phyloP scores from a whole-genome alignment of 2,888 invertebrate genomes.

The Petrolisthes cinctipes region DNA sequence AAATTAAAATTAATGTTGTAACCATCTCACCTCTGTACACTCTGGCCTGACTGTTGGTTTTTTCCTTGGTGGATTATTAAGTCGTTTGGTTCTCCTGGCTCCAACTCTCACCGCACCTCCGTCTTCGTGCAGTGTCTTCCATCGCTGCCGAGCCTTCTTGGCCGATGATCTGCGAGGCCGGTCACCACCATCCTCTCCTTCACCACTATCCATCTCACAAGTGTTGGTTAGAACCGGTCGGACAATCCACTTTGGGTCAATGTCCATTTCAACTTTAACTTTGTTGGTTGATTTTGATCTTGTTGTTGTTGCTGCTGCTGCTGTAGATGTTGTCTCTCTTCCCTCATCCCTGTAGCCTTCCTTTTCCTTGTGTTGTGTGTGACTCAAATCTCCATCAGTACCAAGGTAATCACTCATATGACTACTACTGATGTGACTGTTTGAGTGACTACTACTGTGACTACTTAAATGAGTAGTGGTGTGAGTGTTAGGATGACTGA shows the following conservation, averaged over 20 bases:
- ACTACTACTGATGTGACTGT: too few species aligned
- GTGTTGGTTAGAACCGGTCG: neutral
- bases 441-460: too few species aligned
- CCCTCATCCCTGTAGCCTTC: neutral
- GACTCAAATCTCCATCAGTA: neutral
- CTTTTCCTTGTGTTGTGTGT: neutral
- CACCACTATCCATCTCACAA: neutral
- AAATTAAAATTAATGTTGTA: too few species aligned
- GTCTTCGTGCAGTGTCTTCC: conserved; percentile 44
- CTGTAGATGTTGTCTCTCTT: neutral
- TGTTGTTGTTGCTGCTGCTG: neutral
- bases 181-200: conserved; percentile 9
- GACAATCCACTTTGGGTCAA: conserved; percentile 26
- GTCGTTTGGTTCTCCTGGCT: too few species aligned
- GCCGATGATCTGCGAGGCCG: conserved; percentile 49
- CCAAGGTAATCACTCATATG: too few species aligned
- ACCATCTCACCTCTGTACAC: neutral
- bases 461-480: too few species aligned
- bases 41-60: neutral
- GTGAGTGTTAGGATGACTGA: too few species aligned
- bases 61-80: too few species aligned
- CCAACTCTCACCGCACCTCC: too few species aligned
- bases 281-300: neutral
- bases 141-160: conserved; percentile 40
- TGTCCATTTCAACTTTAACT: conserved; percentile 1